Conservation (phyloP, 2,888 invertebrate species). For the Thymelicus sylvestris region DNA sequence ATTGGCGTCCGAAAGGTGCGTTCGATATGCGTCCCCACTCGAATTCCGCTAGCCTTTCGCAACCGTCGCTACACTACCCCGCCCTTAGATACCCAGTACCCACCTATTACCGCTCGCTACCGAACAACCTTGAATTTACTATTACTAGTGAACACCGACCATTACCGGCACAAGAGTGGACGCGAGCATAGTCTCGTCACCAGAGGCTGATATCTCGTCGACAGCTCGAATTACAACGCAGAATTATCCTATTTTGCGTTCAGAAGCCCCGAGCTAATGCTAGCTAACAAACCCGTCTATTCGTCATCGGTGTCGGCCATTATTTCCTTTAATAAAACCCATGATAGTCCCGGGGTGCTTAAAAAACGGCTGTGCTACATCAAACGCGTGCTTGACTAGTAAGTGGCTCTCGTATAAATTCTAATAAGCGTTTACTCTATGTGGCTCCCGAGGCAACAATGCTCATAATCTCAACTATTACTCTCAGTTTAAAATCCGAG, state of each 20-base stretch:
- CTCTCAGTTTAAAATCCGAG: constrained; percentile 67
- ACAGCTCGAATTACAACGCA: constrained; percentile 73
- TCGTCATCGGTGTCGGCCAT: constrained; percentile 61
- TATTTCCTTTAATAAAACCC: constrained; percentile 76
- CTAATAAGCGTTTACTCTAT: constrained; percentile 75
- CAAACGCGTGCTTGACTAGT: constrained; percentile 58
- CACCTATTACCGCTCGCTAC: constrained; percentile 80
- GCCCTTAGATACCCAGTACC: constrained; percentile 72
- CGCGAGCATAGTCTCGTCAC: constrained; percentile 69
- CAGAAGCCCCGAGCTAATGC: constrained; percentile 59
- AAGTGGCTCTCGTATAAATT: constrained; percentile 69
- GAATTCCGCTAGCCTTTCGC: constrained; percentile 69
- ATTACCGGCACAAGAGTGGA: constrained; percentile 56
- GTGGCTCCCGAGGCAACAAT: constrained; percentile 75
- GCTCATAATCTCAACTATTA: constrained; percentile 79
- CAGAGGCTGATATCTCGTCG: constrained; percentile 73
- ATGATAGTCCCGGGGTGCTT: constrained; percentile 68
- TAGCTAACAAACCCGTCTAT: constrained; percentile 45
- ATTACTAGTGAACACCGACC: constrained; percentile 63
- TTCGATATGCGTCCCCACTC: constrained; percentile 69
- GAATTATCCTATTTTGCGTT: constrained; percentile 74
- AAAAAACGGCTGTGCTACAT: constrained; percentile 69
- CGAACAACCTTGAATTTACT: constrained; percentile 74
- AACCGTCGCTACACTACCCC: constrained; percentile 62
- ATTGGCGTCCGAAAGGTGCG: constrained; percentile 75